Percentiles rank a stretch among this genome's conserved stretches.
These are phyloP conservation scores for Amiota communis DNA, from an alignment of 2,888 invertebrate genomes.

Conservation along the genomic window DNA sequence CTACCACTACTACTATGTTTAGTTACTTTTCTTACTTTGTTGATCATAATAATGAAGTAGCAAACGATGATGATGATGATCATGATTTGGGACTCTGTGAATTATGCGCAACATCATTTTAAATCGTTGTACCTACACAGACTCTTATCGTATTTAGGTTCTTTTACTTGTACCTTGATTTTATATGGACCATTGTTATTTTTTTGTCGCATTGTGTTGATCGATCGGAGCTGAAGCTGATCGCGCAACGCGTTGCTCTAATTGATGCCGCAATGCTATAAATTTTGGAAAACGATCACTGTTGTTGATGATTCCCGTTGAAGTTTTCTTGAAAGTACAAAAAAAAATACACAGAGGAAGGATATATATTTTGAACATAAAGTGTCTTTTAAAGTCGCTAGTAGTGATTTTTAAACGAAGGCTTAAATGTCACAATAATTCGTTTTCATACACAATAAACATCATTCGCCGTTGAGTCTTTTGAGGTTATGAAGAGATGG, in stretches of 20 bases:
- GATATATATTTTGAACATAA: constrained; percentile 11
- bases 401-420: constrained; percentile 20
- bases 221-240: constrained; percentile 36
- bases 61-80: not conserved
- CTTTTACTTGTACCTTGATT: constrained; percentile 21
- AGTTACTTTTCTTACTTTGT: constrained; percentile 53
- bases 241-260: constrained; percentile 61
- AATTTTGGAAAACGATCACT: constrained; percentile 56
- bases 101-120: constrained; percentile 69
- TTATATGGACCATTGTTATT: constrained; percentile 54
- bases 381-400: constrained; percentile 19
- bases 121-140: constrained; percentile 62
- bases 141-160: constrained; percentile 36
- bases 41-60: constrained; percentile 33
- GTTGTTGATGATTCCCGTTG: not conserved
- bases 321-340: constrained; percentile 6
- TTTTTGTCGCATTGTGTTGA: constrained; percentile 39
- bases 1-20: constrained; percentile 37
- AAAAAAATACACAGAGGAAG: too few species aligned
- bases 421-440: constrained; percentile 42
- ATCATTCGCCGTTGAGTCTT: not conserved
- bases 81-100: constrained; percentile 63
- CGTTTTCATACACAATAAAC: constrained; percentile 41
- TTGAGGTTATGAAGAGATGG: too few species aligned
- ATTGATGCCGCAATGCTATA: constrained; percentile 72